A percentile compares a stretch with the other conserved stretches of the same genome.
Conservation (phyloP, 2,113 vertebrate genomes). For the Nothoprocta perdicaria region DNA sequence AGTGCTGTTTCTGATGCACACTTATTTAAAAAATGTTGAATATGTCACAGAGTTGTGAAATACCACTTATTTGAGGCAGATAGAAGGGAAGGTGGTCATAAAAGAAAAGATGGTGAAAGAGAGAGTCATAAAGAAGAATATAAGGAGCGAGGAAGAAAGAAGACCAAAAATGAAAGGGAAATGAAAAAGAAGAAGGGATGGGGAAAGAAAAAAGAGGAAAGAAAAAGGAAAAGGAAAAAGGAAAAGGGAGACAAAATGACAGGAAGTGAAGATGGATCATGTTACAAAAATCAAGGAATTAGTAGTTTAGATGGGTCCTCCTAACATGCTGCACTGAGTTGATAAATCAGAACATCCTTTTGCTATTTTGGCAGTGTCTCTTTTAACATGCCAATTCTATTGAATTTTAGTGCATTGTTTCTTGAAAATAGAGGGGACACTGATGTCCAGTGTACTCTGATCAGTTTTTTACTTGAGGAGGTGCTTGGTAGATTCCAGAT, state of each 20-base stretch:
- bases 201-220: neutral
- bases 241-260: neutral
- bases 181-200: no score
- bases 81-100: neutral
- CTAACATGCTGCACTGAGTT: neutral
- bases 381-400: neutral
- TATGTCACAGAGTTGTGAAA: neutral
- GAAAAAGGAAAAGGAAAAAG: neutral
- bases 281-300: neutral
- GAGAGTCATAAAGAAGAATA: neutral
- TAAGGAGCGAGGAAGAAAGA: neutral
- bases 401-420: neutral
- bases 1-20: neutral
- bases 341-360: neutral
- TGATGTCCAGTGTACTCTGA: neutral
- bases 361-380: neutral
- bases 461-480: neutral
- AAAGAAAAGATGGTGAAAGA: neutral
- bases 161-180: neutral
- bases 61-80: neutral
- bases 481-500: neutral
- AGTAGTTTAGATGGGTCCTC: neutral
- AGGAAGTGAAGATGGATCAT: neutral
- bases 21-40: neutral
- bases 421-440: rapidly evolving